Evolutionary conservation across 2,888 invertebrate genomes (phyloP), one percentile per base, ranked within the genome.

Genomic region (Cinara cedri): DNA sequence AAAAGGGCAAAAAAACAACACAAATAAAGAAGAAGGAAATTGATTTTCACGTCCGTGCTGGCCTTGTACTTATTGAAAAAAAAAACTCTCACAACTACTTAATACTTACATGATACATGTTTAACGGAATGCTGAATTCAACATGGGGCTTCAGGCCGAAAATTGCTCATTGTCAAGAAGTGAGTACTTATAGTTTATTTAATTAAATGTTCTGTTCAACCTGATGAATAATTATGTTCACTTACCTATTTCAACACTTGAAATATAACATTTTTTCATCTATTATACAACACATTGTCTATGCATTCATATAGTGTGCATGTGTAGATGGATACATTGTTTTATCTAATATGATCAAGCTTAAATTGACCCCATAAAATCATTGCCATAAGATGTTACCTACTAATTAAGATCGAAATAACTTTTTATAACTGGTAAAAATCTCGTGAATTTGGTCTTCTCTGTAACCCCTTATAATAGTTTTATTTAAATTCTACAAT

Each of bases 121-220:
- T 78, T 68, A 78, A 46, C 70, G 78, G 78, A 60, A 68, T 78
- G 66, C 34, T 60, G 46, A 68, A 78, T 78, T 78, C 68, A 51
- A 70, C 34, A 70, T 70, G 68, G 78, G n/a, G 34, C 19, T 78
- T 60, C 8, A 19, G 49, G 60, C 68, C 78, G 42, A 78, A 78
- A 70, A 16, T 60, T 21, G 70, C 78, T 68, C 68, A 78, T 55
- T 78, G 78, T 49, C 78, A 78, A 78, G 78, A 78, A 34, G 78
- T 78, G 24, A 78, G 49, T 63, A n/a, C 19, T 6, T 34, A 34
- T 34, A 34, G 34, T 34, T 4, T 34, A 34, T n/a, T n/a, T n/a
- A 34, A 34, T 34, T 34, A 34, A 4, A 34, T 6, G 34, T 34
- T 34, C 34, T 3, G 34, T 34, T 34, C 6, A 34, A 34, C 34